A percentile compares a stretch with the other conserved stretches of the same genome.
Conservation (phyloP, 2,888 invertebrate species). For the Ophion slaviceki region DNA sequence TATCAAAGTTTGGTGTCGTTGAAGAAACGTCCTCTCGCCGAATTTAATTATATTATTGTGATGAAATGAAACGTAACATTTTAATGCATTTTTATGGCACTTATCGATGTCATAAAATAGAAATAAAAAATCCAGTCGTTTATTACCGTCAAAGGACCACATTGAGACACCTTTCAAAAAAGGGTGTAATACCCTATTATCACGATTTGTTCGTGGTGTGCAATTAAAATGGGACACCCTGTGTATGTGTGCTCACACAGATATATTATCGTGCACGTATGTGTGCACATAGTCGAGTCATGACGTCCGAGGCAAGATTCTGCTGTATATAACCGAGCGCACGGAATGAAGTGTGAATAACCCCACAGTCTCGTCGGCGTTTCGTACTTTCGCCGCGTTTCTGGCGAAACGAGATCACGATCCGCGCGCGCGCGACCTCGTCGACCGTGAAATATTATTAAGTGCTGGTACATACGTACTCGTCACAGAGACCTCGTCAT, state of each 20-base stretch:
- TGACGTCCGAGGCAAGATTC: slow-evolving; percentile 26
- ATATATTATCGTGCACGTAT: neutral
- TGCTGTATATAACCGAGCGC: slow-evolving; percentile 19
- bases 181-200: neutral
- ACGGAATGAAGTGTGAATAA: slow-evolving; percentile 55
- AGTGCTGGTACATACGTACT: slow-evolving; percentile 22
- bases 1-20: too few species aligned
- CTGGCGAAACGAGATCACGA: slow-evolving; percentile 57
- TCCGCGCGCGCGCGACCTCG: slow-evolving; percentile 28
- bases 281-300: slow-evolving; percentile 26
- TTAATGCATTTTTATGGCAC: too few species aligned
- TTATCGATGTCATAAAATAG: too few species aligned
- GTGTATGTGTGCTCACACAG: neutral
- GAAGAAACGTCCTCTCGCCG: too few species aligned
- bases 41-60: too few species aligned
- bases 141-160: too few species aligned
- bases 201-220: neutral
- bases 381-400: slow-evolving; percentile 53
- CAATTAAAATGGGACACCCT: neutral
- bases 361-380: slow-evolving; percentile 36
- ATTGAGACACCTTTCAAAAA: too few species aligned
- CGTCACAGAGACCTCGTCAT: slow-evolving; percentile 35
- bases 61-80: too few species aligned
- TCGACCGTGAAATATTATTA: slow-evolving; percentile 65
- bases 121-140: too few species aligned